Conservation (phyloP, 2,888 invertebrate genomes). For the Calliopum simillimum region DNA sequence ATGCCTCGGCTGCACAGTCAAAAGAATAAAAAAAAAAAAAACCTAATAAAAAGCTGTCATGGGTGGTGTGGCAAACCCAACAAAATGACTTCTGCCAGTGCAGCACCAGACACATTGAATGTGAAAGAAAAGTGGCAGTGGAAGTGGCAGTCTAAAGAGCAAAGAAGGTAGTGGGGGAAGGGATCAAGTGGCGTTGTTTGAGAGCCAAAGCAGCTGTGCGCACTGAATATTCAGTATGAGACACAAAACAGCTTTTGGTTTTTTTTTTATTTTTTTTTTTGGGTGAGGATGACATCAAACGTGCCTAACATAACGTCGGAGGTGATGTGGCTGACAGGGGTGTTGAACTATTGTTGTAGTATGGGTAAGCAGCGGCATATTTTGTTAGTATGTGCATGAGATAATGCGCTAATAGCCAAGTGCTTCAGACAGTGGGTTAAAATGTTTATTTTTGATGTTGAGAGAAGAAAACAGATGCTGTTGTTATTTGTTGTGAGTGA, state of each 20-base stretch:
- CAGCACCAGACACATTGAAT: background rate
- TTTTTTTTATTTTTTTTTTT: too few relatives aligned
- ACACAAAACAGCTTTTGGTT: conserved; percentile 16
- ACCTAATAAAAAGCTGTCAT: conserved; percentile 20
- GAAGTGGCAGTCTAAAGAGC: background rate
- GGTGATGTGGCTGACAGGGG: too few relatives aligned
- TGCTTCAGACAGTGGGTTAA: too few relatives aligned
- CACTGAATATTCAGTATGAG: background rate
- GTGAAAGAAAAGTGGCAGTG: background rate
- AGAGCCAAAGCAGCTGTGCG: too few relatives aligned
- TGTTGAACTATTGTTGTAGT: too few relatives aligned
- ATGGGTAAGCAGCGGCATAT: too few relatives aligned
- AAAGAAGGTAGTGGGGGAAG: background rate
- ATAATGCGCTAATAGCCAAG: conserved; percentile 10
- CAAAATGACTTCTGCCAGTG: background rate
- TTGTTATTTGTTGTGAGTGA: too few relatives aligned
- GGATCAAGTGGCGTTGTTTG: background rate
- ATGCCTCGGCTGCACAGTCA: background rate
- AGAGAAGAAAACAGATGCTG: too few relatives aligned
- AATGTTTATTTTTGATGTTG: background rate
- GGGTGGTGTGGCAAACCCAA: conserved; percentile 13
- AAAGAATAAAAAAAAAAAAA: too few relatives aligned
- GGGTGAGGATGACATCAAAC: too few relatives aligned
- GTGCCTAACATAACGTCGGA: too few relatives aligned
- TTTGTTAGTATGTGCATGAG: background rate